Percentiles rank a stretch among this genome's conserved stretches.
phyloP scores from a whole-genome alignment of 2,113 vertebrate genomes.

The Ploceus nigricollis region DNA sequence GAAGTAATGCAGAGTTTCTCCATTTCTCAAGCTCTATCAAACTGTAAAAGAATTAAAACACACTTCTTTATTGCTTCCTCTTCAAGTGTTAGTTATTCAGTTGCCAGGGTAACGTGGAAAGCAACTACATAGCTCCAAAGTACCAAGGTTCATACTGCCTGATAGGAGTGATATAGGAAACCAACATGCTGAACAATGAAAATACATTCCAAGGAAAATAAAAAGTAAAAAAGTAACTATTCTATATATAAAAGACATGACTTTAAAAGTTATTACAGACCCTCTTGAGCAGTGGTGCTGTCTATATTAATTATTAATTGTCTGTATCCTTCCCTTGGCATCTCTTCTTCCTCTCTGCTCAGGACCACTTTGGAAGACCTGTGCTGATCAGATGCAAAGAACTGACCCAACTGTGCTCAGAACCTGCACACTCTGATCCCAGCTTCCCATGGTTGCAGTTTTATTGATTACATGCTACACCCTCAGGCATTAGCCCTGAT shows the following conservation, averaged over 20 bases:
- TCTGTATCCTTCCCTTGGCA: not conserved
- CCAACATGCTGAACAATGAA: not conserved
- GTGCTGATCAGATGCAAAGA: not conserved
- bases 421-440: not conserved
- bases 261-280: not conserved
- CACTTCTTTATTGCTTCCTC: slow-evolving; percentile 18
- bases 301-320: not conserved
- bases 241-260: not conserved
- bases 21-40: slow-evolving; percentile 22
- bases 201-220: not conserved
- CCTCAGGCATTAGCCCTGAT: not conserved
- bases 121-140: not conserved
- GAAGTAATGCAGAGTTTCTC: not conserved
- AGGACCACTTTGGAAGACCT: not conserved
- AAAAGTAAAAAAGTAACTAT: not conserved
- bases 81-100: slow-evolving; percentile 39
- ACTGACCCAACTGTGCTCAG: not conserved
- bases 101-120: slow-evolving; percentile 51
- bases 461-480: not conserved
- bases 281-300: not conserved
- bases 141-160: not conserved
- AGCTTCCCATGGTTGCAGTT: fast-evolving
- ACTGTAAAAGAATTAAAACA: slow-evolving; percentile 31
- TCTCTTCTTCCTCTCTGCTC: not conserved
- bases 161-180: not conserved